Percentiles rank a stretch among this genome's conserved stretches.
phyloP scores from a whole-genome alignment of 1,140 invertebrate genomes.

The Caerostris extrusa region DNA sequence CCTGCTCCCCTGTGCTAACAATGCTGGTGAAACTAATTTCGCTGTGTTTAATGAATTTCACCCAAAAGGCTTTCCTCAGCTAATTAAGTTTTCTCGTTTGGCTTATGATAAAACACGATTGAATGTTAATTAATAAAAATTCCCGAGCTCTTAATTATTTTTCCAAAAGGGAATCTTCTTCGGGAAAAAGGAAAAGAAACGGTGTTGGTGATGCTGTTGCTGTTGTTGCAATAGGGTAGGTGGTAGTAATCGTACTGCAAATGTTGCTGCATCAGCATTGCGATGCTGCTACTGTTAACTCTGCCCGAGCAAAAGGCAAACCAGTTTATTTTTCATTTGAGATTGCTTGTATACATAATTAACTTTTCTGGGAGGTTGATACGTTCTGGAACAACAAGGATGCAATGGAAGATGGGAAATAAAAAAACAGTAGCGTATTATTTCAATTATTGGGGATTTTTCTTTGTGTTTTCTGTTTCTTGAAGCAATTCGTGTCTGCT shows the following conservation, averaged over 20 bases:
- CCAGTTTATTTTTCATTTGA: slow-evolving; percentile 44
- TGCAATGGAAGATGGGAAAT: slow-evolving; percentile 6
- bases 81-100: slow-evolving; percentile 77
- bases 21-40: slow-evolving; percentile 75
- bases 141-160: slow-evolving; percentile 76
- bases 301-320: slow-evolving; percentile 21
- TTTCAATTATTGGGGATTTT: no score
- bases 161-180: slow-evolving; percentile 53
- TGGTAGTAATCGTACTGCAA: no score
- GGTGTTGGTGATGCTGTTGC: neutral
- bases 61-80: slow-evolving; percentile 74
- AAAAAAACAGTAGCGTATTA: neutral
- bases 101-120: slow-evolving; percentile 78
- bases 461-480: neutral
- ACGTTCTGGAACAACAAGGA: slow-evolving; percentile 66
- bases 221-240: neutral
- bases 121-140: slow-evolving; percentile 78
- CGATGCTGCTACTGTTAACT: neutral
- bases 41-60: slow-evolving; percentile 77
- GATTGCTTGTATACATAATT: slow-evolving; percentile 69
- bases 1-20: slow-evolving; percentile 71
- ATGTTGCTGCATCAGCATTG: no score
- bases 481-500: no score
- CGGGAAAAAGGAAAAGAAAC: neutral
- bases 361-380: slow-evolving; percentile 61